Evolutionary conservation across 2,113 vertebrate species (phyloP).

Genomic region (Neolamprologus variostigma): DNA sequence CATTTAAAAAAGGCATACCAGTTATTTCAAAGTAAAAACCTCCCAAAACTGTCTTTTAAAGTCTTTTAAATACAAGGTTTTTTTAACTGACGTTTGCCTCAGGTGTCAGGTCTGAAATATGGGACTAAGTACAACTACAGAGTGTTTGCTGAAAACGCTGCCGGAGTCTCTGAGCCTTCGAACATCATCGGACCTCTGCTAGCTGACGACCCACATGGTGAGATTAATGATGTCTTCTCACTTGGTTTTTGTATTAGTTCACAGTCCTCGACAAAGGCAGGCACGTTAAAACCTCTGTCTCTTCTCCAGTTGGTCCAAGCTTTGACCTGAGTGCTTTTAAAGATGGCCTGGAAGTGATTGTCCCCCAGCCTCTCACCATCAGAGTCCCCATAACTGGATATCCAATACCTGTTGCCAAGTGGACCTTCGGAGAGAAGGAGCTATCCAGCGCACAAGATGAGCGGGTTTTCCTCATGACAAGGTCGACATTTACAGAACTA

Average conservation of each 20-base stretch:
- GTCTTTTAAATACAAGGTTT: background rate
- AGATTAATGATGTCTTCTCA: background rate
- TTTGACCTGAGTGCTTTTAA: conserved; percentile 91
- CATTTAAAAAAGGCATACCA: background rate
- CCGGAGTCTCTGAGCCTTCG: conserved; percentile 89
- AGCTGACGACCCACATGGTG: conserved; percentile 88
- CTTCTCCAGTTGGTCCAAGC: conserved; percentile 77
- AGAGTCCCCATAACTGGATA: conserved; percentile 89
- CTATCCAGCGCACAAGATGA: conserved; percentile 71
- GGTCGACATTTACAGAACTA: conserved; percentile 81
- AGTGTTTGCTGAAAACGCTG: conserved; percentile 92
- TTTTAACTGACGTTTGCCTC: background rate
- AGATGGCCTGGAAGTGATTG: conserved; percentile 91
- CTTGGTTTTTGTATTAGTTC: background rate
- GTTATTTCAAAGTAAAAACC: background rate
- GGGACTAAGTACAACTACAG: conserved; percentile 87
- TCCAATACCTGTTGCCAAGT: conserved; percentile 82
- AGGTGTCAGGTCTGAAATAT: conserved; percentile 89
- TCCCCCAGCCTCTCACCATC: conserved; percentile 88
- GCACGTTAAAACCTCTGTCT: background rate
- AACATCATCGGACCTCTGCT: conserved; percentile 87
- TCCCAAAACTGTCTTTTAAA: background rate
- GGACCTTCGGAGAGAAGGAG: conserved; percentile 81
- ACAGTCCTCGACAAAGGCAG: background rate
- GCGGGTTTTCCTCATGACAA: conserved; percentile 80